Conservation (phyloP, 1,140 invertebrate species). For the Kradibia gibbosae region DNA sequence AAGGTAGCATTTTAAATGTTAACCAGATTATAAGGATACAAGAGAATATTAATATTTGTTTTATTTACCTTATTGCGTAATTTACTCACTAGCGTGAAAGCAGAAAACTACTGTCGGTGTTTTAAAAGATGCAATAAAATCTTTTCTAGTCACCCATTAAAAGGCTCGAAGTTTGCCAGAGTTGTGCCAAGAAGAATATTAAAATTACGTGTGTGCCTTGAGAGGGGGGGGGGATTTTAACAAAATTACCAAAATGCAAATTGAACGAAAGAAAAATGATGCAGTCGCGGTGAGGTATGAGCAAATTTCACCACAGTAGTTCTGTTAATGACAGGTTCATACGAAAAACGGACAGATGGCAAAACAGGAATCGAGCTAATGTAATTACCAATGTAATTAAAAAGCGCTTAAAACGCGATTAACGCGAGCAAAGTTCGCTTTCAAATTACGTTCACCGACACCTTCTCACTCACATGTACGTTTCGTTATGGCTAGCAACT, state of each 20-base stretch:
- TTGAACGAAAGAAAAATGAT: not conserved
- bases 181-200: not conserved
- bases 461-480: not conserved
- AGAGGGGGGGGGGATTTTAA: not conserved
- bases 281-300: not conserved
- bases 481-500: not conserved
- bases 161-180: not conserved
- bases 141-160: not conserved
- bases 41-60: not conserved
- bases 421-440: not conserved
- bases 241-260: slow-evolving; percentile 4
- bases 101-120: not conserved
- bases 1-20: too few relatives aligned
- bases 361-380: slow-evolving; percentile 17
- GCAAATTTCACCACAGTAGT: not conserved
- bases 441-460: not conserved
- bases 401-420: slow-evolving; percentile 49
- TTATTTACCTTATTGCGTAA: not conserved
- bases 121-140: not conserved
- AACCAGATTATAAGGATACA: not conserved
- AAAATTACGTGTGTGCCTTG: not conserved
- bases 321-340: slow-evolving; percentile 18
- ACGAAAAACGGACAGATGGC: slow-evolving; percentile 20
- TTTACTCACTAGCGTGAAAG: not conserved
- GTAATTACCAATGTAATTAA: slow-evolving; percentile 46